phyloP scores from a whole-genome alignment of 2,113 vertebrate species.

The Acrocephalus kingi region DNA sequence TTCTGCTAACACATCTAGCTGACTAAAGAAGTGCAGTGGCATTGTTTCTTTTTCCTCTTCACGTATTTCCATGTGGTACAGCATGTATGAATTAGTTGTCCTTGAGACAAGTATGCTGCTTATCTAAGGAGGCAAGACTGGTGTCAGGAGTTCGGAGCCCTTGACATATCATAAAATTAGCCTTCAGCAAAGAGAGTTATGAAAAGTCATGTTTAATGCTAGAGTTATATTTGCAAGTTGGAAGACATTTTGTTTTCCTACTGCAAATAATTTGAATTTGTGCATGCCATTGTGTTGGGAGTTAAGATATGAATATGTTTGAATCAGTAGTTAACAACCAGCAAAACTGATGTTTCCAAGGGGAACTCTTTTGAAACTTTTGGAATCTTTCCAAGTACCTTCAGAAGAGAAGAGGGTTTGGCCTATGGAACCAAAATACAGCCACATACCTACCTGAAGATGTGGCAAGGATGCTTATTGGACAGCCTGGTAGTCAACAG shows the following conservation, averaged over 20 bases:
- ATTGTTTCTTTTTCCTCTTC: constrained; percentile 47
- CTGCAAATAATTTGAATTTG: not conserved
- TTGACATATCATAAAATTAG: constrained; percentile 3
- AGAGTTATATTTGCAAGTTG: not conserved
- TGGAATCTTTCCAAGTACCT: not conserved
- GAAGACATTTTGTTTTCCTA: not conserved
- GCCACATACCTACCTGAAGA: not conserved
- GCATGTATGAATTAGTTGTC: constrained; percentile 26
- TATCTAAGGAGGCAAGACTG: constrained; percentile 51
- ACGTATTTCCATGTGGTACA: not conserved
- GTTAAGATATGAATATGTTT: not conserved
- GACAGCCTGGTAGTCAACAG: not conserved
- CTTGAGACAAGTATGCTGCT: constrained; percentile 35
- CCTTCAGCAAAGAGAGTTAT: not conserved
- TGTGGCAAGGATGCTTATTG: fast-evolving
- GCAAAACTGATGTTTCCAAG: not conserved
- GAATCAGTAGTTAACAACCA: not conserved
- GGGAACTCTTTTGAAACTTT: not conserved
- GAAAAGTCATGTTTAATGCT: not conserved
- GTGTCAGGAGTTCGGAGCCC: constrained; percentile 19
- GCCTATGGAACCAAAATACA: not conserved
- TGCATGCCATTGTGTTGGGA: not conserved
- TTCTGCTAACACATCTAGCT: constrained; percentile 40
- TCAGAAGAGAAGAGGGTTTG: not conserved
- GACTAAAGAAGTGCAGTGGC: constrained; percentile 4